Evolutionary conservation across 2,888 invertebrate species (phyloP), one percentile per base, ranked within the genome.

Genomic region (Litoditis marina): DNA sequence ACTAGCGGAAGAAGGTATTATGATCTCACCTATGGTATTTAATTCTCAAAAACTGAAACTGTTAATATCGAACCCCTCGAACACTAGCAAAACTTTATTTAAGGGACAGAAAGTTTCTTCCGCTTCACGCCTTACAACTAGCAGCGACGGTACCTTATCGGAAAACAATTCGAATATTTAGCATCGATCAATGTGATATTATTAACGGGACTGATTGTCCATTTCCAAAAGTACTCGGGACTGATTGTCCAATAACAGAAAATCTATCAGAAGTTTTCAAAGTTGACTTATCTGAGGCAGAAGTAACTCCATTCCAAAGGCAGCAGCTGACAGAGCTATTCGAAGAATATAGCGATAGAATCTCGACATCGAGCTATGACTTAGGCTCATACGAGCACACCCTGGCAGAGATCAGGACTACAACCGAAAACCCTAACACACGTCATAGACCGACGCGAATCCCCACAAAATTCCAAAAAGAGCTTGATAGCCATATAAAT

Each of bases 401-500:
- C 1, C 61, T 65, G 3, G 61, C 67, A 1, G 50, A 69, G 19
- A 74, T 74, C 27, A 57, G 65, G 19, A 73, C 71, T 2, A 69
- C 65, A 28, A 72, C 73, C 0, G 61, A 73, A 28, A 50, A 64
- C 0, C 73, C 71, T 0, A 13, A 22, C 46, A 44, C 61, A 2
- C 53, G 32, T 34, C 49, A 25, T 1, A 32, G 61, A 31, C 69
- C 69, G 0, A 59, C 63, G 11, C 46, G 71, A 7, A 59, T 64
- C 0, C 76, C 75, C 7, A 50, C 50, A 4, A 68, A 67, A 22
- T 70, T 58, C 39, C 60, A 65, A 36, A 55, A 62, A 0, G 66
- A 75, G 36, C 56, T 75, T 0, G 65, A 75, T 19, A 54, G 66
- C 28, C 72, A 75, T 53, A 71, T 76, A 4, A 60, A 76, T 11